Base-by-base conservation (phyloP, 2,797 vertebrate genomes). In the Microctenopoma stevenorrisi region DNA sequence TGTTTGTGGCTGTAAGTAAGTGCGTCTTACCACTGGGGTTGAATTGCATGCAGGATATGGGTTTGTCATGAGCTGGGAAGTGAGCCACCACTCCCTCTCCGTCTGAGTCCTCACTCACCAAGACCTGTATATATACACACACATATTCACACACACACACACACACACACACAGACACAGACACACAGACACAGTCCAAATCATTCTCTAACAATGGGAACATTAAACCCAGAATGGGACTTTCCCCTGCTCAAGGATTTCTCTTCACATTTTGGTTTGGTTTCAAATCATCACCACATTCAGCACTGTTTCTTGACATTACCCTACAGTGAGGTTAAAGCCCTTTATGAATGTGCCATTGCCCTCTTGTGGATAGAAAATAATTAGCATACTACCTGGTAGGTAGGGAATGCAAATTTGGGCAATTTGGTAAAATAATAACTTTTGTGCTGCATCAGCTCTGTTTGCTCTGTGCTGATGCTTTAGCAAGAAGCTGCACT, bases 41-140 rank as follows among this genome's bases (percentile, higher is more conserved):
- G 82, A 99, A 99, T 77, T 97, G 96, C 97, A 99, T 98, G 90
- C 97, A 98, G 93, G 97, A 99, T 83, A 99, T 98, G 54, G 98
- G 97, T 85, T 98, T 99, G 91, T 99, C 98, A 16, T 99, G 98
- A 15, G 97, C 98, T 79, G 97, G 97, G 91, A 99, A 99, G 93
- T 99, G 98, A 74, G 98, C 97, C 89, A 99, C 96, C 42, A 98
- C 94, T 61, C 97, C 98, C 30, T 96, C 96, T 3, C 97, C 96
- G 40, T 99, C 97, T 0, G 96, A 96, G 86, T 99, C 98, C 79
- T 99, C 97, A 1, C 96, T 99, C 92, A 99, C 94, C 67, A 99
- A 86, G 1, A 99, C 97, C 97, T 99, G 91, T 1, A 18, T 62
- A 65, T 13, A 58, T 42, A 57, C 7, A 76, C 8, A 72, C 22